phyloP scores from a whole-genome alignment of 2,113 vertebrate genomes.

The Nestor notabilis region DNA sequence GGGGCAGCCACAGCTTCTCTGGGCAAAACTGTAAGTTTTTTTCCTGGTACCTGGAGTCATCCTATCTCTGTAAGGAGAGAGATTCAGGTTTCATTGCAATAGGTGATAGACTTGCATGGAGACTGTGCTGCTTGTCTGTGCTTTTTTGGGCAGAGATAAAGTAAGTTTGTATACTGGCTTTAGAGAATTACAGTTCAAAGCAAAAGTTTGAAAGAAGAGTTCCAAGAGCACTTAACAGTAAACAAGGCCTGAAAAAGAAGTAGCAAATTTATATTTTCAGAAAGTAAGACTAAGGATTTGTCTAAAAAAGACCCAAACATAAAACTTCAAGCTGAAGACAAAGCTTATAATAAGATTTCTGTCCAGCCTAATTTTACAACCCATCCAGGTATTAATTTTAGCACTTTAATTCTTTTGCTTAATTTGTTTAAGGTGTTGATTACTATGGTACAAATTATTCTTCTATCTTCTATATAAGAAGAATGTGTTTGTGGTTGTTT shows the following conservation, averaged over 20 bases:
- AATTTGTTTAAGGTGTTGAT: background rate
- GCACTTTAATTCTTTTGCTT: background rate
- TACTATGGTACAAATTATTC: background rate
- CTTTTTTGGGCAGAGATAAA: background rate
- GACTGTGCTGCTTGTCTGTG: background rate
- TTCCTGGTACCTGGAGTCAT: background rate
- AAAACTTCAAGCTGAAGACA: conserved; percentile 4
- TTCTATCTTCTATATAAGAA: background rate
- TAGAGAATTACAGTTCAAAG: background rate
- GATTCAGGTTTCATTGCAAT: background rate
- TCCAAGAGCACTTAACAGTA: background rate
- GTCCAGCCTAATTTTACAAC: conserved; percentile 58
- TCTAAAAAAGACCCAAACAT: background rate
- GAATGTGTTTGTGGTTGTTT: background rate
- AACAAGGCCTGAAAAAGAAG: conserved; percentile 18
- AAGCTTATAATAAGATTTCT: background rate
- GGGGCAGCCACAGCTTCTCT: background rate
- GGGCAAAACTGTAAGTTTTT: background rate
- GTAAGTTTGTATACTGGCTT: background rate
- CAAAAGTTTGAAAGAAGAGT: background rate
- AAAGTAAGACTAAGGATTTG: conserved; percentile 21
- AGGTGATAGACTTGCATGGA: background rate
- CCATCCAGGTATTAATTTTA: conserved; percentile 54
- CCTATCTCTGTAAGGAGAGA: background rate
- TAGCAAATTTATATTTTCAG: conserved; percentile 63